Conservation (phyloP, 2,888 invertebrate genomes). For the Syrista parreyssii region DNA sequence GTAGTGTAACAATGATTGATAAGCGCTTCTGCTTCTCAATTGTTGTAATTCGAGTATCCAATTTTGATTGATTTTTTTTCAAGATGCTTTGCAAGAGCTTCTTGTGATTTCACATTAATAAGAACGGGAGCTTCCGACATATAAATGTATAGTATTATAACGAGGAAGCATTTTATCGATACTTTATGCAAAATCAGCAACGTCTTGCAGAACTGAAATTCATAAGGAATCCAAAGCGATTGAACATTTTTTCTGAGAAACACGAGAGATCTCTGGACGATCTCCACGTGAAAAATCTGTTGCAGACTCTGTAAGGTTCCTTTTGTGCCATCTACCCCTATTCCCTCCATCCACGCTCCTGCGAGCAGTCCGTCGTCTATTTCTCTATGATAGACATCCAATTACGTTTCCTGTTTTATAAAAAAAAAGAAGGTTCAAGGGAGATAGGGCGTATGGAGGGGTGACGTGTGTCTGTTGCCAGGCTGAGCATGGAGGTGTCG, state of each 20-base stretch:
- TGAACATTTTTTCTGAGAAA: background rate
- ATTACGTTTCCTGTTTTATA: background rate
- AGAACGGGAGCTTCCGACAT: accelerated
- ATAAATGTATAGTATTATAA: too few relatives aligned
- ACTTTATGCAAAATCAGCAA: background rate
- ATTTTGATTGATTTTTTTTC: background rate
- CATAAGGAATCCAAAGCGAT: background rate
- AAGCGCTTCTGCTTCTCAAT: background rate
- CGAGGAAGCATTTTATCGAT: background rate
- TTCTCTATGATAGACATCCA: background rate
- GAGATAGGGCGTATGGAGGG: slow-evolving; percentile 62
- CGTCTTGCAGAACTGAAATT: background rate
- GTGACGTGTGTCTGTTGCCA: slow-evolving; percentile 72
- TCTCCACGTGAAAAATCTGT: background rate
- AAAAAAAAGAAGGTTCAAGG: slow-evolving; percentile 31
- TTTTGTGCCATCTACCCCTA: background rate
- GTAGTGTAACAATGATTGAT: background rate
- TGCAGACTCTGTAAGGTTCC: background rate
- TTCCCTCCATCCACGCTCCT: background rate
- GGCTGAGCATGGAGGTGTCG: slow-evolving; percentile 77
- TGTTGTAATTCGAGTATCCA: background rate
- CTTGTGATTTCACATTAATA: background rate
- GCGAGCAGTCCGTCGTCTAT: background rate
- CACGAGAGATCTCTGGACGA: background rate
- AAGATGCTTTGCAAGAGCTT: background rate